phyloP scores from a whole-genome alignment of 2,113 vertebrate genomes.

The Gila orcuttii region DNA sequence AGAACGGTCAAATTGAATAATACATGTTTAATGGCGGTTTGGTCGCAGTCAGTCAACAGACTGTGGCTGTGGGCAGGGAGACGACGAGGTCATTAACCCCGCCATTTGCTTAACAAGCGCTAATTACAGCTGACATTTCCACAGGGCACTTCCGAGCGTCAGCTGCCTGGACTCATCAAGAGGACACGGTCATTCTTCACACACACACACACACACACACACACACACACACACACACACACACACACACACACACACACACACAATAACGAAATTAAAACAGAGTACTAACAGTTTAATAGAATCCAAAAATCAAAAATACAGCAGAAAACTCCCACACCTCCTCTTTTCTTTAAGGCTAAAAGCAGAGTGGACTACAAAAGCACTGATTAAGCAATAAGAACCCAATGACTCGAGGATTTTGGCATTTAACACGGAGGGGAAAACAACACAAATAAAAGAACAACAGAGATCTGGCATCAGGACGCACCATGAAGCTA shows the following conservation, averaged over 20 bases:
- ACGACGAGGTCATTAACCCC: constrained; percentile 57
- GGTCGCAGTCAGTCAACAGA: constrained; percentile 33
- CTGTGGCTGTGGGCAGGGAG: constrained; percentile 36
- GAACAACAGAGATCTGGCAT: background rate
- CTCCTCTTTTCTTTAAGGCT: constrained; percentile 65
- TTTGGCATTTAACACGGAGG: constrained; percentile 58
- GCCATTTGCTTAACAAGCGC: constrained; percentile 56
- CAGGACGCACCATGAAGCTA: background rate
- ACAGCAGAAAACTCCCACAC: constrained; percentile 63
- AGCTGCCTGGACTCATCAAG: constrained; percentile 41
- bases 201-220: background rate
- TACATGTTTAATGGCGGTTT: constrained; percentile 36
- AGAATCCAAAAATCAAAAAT: constrained; percentile 67
- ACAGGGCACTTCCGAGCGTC: constrained; percentile 42
- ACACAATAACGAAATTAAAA: constrained; percentile 21
- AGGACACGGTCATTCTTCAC: constrained; percentile 26
- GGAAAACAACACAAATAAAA: constrained; percentile 33
- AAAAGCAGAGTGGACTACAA: constrained; percentile 63
- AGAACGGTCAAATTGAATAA: constrained; percentile 31
- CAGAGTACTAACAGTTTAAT: constrained; percentile 68
- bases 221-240: constrained; percentile 1
- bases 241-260: constrained; percentile 1
- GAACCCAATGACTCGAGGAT: constrained; percentile 53
- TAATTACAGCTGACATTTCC: constrained; percentile 62
- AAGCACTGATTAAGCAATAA: constrained; percentile 59